Conservation (phyloP, 2,113 vertebrate species). For the Lathamus discolor region DNA sequence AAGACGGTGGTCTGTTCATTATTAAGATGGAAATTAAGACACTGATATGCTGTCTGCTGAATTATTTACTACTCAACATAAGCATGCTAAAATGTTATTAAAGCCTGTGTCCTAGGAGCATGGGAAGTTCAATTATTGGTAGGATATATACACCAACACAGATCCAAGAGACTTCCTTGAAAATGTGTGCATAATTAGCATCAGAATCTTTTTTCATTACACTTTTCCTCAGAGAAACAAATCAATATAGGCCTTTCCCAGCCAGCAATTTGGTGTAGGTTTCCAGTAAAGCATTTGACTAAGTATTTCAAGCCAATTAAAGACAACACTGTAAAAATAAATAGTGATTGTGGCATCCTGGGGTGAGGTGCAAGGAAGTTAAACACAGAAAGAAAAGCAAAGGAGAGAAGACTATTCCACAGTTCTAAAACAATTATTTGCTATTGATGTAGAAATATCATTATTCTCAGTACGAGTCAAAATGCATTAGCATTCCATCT, state of each 20-base stretch:
- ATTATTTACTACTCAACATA: not conserved
- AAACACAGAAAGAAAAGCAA: not conserved
- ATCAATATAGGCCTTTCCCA: not conserved
- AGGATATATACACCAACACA: not conserved
- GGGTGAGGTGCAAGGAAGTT: not conserved
- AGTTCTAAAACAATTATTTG: constrained; percentile 49
- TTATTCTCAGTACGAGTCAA: constrained; percentile 58
- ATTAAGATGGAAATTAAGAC: not conserved
- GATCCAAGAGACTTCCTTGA: not conserved
- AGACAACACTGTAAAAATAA: not conserved
- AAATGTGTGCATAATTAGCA: not conserved
- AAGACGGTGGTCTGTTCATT: fast-evolving
- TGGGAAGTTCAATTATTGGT: not conserved
- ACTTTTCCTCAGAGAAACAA: not conserved
- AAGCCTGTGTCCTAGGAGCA: not conserved
- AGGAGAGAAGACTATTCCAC: not conserved
- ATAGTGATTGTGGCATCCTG: not conserved
- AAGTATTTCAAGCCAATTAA: not conserved
- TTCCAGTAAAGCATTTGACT: not conserved
- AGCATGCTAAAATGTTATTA: not conserved
- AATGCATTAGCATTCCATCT: constrained; percentile 73
- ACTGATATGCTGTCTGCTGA: not conserved
- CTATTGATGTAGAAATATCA: constrained; percentile 51
- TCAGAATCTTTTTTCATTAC: not conserved
- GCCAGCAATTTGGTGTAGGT: not conserved